Percentiles rank a stretch among this genome's conserved stretches.
These are phyloP conservation scores for Aphaenogaster ashmeadi DNA, from an alignment of 1,140 invertebrate species.

Conservation along the genomic window DNA sequence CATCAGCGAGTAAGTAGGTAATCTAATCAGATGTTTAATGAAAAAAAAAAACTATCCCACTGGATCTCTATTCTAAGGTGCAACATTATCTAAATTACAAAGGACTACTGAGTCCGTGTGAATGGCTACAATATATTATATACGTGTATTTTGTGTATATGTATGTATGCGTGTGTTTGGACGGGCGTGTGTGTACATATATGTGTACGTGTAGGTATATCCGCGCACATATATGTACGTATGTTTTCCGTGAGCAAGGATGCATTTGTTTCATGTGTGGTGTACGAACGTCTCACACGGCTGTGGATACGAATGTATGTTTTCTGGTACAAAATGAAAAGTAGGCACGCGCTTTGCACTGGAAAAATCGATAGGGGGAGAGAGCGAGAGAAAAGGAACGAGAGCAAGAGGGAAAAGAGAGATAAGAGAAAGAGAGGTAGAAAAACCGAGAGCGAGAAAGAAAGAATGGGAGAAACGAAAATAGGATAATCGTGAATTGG, in stretches of 20 bases:
- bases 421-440: background rate
- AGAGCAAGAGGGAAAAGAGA: constrained; percentile 24
- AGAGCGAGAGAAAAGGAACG: constrained; percentile 44
- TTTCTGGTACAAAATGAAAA: constrained; percentile 41
- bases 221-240: constrained; percentile 8
- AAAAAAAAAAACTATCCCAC: constrained; percentile 75
- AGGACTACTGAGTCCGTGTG: constrained; percentile 63
- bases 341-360: constrained; percentile 19
- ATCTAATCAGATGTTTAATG: constrained; percentile 80
- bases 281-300: constrained; percentile 44
- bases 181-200: constrained; percentile 59
- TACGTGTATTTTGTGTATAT: constrained; percentile 68
- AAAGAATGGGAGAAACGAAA: constrained; percentile 1
- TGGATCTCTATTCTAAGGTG: constrained; percentile 82
- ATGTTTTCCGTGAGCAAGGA: background rate
- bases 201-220: constrained; percentile 65
- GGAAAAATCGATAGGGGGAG: constrained; percentile 66
- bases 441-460: background rate
- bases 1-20: constrained; percentile 78
- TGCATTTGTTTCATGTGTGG: constrained; percentile 25
- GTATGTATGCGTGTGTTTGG: constrained; percentile 55
- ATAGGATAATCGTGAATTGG: background rate
- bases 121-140: constrained; percentile 71
- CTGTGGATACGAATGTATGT: constrained; percentile 45
- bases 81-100: constrained; percentile 80